A percentile compares a stretch with the other conserved stretches of the same genome.
Evolutionary conservation across 2,113 vertebrate species (phyloP).

Genomic region (Dascyllus trimaculatus): DNA sequence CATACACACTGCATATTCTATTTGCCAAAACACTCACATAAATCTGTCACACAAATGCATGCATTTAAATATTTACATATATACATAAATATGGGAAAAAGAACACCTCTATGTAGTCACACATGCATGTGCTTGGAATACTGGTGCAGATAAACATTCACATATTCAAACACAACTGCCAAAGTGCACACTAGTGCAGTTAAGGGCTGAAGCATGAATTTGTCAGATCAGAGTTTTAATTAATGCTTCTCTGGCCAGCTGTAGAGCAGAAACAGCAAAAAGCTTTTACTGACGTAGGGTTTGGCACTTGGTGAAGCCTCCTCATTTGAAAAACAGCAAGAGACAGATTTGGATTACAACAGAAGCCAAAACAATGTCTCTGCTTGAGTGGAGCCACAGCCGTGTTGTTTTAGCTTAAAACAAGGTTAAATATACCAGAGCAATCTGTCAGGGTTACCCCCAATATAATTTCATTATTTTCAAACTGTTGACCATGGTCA

Average conservation of each 20-base stretch:
- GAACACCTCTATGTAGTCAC: conserved; percentile 9
- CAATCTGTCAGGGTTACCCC: conserved; percentile 34
- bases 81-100: conserved; percentile 37
- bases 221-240: conserved; percentile 72
- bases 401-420: conserved; percentile 47
- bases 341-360: conserved; percentile 65
- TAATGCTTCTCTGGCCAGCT: conserved; percentile 54
- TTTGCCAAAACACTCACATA: conserved; percentile 47
- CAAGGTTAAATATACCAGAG: conserved; percentile 39
- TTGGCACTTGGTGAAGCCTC: conserved; percentile 57
- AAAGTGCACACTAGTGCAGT: not conserved
- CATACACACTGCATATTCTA: conserved; percentile 15
- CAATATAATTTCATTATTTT: conserved; percentile 41
- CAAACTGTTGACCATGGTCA: conserved; percentile 13
- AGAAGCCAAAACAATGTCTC: conserved; percentile 57
- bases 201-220: conserved; percentile 35
- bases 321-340: conserved; percentile 64
- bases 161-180: not conserved
- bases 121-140: not conserved
- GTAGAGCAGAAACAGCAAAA: conserved; percentile 64
- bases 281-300: conserved; percentile 60
- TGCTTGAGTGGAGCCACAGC: conserved; percentile 51
- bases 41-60: conserved; percentile 30
- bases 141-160: not conserved
- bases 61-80: conserved; percentile 23